These are phyloP conservation scores for Phoxinus phoxinus DNA, from an alignment of 2,113 vertebrate genomes.

Conservation along the genomic window DNA sequence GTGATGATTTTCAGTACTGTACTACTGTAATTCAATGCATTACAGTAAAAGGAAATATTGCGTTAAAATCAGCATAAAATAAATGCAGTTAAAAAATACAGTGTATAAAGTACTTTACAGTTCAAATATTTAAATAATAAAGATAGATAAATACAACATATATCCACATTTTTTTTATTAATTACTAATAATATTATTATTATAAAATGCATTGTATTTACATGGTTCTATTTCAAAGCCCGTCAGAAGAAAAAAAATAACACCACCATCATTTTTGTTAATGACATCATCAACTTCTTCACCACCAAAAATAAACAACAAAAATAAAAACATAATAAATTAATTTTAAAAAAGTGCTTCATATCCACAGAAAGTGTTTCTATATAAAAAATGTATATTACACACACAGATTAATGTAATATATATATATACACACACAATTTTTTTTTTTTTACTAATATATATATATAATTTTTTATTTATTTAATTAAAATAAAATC, in stretches of 20 bases:
- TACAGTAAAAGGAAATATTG: background rate
- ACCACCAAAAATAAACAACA: no score
- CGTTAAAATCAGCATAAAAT: background rate
- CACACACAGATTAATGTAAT: no score
- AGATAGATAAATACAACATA: no score
- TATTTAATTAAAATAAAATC: background rate
- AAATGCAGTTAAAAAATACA: background rate
- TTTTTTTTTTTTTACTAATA: no score
- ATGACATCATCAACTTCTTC: background rate
- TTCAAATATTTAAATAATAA: background rate
- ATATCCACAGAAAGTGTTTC: no score
- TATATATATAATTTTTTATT: no score
- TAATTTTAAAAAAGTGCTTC: background rate
- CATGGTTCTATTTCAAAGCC: background rate
- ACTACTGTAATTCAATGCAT: no score
- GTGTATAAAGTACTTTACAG: background rate
- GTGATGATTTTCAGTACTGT: no score
- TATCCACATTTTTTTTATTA: no score
- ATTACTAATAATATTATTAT: no score
- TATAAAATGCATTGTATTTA: background rate
- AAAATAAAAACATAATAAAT: background rate
- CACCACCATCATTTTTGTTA: background rate
- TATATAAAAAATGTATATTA: no score
- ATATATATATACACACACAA: no score
- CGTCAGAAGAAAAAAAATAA: background rate